A percentile compares a stretch with the other conserved stretches of the same genome.
Evolutionary conservation across 2,113 vertebrate genomes (phyloP).

Genomic region (Brienomyrus brachyistius): DNA sequence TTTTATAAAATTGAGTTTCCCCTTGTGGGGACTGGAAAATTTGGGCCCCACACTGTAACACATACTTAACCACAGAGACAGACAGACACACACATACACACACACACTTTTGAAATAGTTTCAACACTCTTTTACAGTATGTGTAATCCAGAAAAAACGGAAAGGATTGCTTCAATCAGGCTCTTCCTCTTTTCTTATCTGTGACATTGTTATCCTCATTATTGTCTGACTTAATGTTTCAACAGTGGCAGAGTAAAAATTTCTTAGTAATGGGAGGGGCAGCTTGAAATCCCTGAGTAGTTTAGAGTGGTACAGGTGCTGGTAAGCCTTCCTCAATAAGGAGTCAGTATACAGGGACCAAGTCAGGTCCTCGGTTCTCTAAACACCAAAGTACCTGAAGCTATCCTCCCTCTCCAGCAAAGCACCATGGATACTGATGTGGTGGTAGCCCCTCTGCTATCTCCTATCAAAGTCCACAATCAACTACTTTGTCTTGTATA

Average conservation of each 20-base stretch:
- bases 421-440: not conserved
- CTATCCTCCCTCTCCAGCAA: not conserved
- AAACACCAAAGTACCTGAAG: not conserved
- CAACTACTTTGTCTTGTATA: not conserved
- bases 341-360: not conserved
- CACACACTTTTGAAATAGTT: not conserved
- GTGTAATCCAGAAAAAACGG: not conserved
- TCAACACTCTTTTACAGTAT: not conserved
- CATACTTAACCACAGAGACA: too few species aligned
- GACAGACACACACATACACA: not conserved
- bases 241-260: not conserved
- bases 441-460: not conserved
- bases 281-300: not conserved
- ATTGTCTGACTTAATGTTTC: not conserved
- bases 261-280: not conserved
- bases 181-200: not conserved
- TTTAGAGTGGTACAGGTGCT: not conserved
- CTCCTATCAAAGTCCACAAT: not conserved
- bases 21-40: too few species aligned
- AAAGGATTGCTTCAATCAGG: not conserved
- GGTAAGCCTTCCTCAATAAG: not conserved
- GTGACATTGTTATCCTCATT: not conserved
- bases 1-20: too few species aligned
- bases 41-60: too few species aligned
- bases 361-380: not conserved